Evolutionary conservation across 2,797 vertebrate species (phyloP), one percentile per base, ranked within the genome.

Genomic region (Gallirallus australis): DNA sequence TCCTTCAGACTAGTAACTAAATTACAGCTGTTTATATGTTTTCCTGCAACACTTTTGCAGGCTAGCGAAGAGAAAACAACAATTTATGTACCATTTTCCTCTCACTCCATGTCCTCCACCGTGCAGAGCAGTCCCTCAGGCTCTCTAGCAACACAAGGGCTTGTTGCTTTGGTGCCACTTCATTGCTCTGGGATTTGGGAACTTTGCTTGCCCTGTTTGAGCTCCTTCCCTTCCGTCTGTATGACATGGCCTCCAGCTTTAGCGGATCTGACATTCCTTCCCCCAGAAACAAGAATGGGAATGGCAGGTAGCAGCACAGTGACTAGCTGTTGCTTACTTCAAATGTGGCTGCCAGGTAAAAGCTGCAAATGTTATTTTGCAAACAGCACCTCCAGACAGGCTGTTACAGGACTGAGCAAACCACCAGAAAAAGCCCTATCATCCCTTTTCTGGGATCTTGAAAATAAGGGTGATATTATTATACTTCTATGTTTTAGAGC

Each of bases 271-370:
- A 89, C 12, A 2, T 70, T 82, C 37, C 47, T 87, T 78, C 56
- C 60, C 56, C 30, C 40, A 66, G 65, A 83, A 94, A 81, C 23
- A 5, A 11, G 54, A 93, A 35, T 42, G 21, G 80, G 40, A 93
- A 82, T 45, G 92, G 91, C 92, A 93, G 69, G 65, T 73, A 95
- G 82, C 86, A 94, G 63, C 61, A 80, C 31, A 77, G 61, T 28
- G 59, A 23, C 64, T 64, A 27, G 61, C 37, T 71, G 53, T n/a
- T 91, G 54, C 72, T 87, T 69, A 54, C 54, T 91, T 86, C 76
- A 82, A 71, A 57, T 40, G 28, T 60, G 81, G 15, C 69, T 93
- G 92, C 37, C 57, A 77, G 65, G 40, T 54, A 56, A 89, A 90
- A 95, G 42, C 63, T 81, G 75, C 64, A 94, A 79, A 56, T 12